Evolutionary conservation across 2,888 invertebrate species (phyloP).

Genomic region (Eretmocerus hayati): DNA sequence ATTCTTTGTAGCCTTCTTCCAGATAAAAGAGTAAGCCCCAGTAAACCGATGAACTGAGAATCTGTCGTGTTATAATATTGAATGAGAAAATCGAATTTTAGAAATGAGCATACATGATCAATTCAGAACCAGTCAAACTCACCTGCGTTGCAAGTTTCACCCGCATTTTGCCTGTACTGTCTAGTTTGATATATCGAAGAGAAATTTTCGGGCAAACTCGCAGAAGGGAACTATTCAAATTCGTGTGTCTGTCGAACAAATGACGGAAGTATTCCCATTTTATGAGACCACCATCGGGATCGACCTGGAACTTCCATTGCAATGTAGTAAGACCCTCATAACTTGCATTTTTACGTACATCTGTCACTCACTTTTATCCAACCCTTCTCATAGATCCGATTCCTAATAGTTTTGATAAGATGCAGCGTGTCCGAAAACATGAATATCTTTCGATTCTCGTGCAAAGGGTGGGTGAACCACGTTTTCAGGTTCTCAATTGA

Average conservation of each 20-base stretch:
- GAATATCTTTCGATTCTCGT: constrained; percentile 11
- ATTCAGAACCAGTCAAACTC: not conserved
- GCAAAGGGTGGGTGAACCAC: constrained; percentile 8
- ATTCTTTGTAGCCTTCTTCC: not conserved
- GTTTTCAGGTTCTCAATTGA: constrained; percentile 1
- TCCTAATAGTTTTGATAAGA: constrained; percentile 7
- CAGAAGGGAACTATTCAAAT: too few species aligned
- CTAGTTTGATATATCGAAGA: constrained; percentile 7
- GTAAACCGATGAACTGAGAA: not conserved
- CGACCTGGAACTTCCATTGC: not conserved
- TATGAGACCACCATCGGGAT: not conserved
- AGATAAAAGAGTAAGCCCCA: not conserved
- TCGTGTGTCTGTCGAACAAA: not conserved
- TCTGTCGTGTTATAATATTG: not conserved
- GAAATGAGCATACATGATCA: not conserved
- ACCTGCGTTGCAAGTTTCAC: constrained; percentile 20
- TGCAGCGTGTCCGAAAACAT: constrained; percentile 7
- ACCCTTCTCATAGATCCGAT: constrained; percentile 2
- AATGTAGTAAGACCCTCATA: not conserved
- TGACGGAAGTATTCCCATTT: not conserved
- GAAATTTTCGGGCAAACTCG: constrained; percentile 15
- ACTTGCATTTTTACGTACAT: not conserved
- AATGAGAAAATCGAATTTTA: too few species aligned
- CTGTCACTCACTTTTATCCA: not conserved
- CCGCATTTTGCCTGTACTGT: constrained; percentile 17